Conservation (phyloP, 2,888 invertebrate genomes). For the Chrysopilus asiliformis region DNA sequence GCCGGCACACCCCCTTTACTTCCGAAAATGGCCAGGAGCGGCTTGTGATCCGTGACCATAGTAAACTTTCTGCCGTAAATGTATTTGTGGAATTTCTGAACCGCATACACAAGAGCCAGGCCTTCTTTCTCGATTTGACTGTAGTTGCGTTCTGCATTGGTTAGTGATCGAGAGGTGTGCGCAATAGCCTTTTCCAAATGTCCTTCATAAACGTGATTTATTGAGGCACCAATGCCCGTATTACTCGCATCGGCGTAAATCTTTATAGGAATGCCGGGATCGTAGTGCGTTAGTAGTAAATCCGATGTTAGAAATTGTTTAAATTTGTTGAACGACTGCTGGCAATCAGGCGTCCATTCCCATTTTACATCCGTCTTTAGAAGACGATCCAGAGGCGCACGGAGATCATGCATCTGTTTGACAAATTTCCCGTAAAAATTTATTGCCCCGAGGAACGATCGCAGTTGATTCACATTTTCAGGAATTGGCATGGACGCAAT, state of each 20-base stretch:
- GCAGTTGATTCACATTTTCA: slow-evolving; percentile 13
- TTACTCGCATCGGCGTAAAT: slow-evolving; percentile 24
- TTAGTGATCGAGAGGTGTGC: slow-evolving; percentile 23
- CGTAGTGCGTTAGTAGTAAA: slow-evolving; percentile 14
- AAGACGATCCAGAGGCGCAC: slow-evolving; percentile 4
- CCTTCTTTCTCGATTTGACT: slow-evolving; percentile 27
- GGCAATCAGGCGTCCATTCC: slow-evolving; percentile 7
- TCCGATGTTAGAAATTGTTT: slow-evolving; percentile 12
- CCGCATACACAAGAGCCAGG: slow-evolving; percentile 21
- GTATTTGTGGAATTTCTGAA: slow-evolving; percentile 23
- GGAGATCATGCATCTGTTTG: background rate
- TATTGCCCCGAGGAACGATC: slow-evolving; percentile 13
- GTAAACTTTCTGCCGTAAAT: slow-evolving; percentile 23
- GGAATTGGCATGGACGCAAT: slow-evolving; percentile 4
- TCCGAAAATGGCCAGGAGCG: slow-evolving; percentile 22
- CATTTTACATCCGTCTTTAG: slow-evolving; percentile 4
- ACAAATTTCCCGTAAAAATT: slow-evolving; percentile 13
- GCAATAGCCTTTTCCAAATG: slow-evolving; percentile 21
- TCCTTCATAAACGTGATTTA: slow-evolving; percentile 17
- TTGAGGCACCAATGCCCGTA: slow-evolving; percentile 14
- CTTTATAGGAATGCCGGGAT: slow-evolving; percentile 15
- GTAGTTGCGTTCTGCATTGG: slow-evolving; percentile 22
- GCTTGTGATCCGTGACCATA: slow-evolving; percentile 20
- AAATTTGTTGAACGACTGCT: slow-evolving; percentile 10
- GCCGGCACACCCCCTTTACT: slow-evolving; percentile 19